A percentile compares a stretch with the other conserved stretches of the same genome.
Evolutionary conservation across 2,113 vertebrate species (phyloP).

Genomic region (Syngnathoides biaculeatus): DNA sequence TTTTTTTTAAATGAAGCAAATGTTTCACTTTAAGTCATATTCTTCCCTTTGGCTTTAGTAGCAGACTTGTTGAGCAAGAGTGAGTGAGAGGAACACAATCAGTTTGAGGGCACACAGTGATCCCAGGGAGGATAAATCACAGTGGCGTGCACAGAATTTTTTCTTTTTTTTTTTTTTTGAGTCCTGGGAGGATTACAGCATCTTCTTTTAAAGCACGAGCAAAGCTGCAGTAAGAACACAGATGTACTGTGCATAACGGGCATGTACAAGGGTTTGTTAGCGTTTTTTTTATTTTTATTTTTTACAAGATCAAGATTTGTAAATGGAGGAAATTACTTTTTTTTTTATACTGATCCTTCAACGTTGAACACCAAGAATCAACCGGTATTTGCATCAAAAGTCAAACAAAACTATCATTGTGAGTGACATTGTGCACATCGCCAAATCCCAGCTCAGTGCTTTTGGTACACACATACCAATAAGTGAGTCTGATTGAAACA

Average conservation of each 20-base stretch:
- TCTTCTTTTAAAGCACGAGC: conserved; percentile 24
- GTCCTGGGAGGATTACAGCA: conserved; percentile 32
- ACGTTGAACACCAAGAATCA: background rate
- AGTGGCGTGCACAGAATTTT: background rate
- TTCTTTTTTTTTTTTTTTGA: conserved; percentile 19
- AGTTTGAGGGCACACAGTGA: conserved; percentile 24
- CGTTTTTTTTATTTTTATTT: conserved; percentile 14
- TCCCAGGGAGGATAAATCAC: conserved; percentile 34
- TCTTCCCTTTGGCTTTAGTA: conserved; percentile 58
- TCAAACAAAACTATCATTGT: too few relatives aligned
- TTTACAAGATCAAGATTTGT: conserved; percentile 23
- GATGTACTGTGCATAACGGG: conserved; percentile 21
- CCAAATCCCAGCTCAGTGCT: too few relatives aligned
- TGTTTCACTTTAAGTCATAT: conserved; percentile 46
- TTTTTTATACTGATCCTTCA: background rate
- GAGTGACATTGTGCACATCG: too few relatives aligned
- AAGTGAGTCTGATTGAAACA: too few relatives aligned
- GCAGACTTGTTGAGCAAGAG: conserved; percentile 37
- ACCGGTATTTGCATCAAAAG: background rate
- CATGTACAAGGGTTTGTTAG: conserved; percentile 19
- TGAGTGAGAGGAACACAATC: conserved; percentile 24
- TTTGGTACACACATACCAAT: too few relatives aligned
- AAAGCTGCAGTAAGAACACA: conserved; percentile 30
- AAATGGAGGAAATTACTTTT: conserved; percentile 11
- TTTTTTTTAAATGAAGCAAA: conserved; percentile 43